These are phyloP conservation scores for Ploceus nigricollis DNA, from an alignment of 2,113 vertebrate genomes.

Conservation along the genomic window DNA sequence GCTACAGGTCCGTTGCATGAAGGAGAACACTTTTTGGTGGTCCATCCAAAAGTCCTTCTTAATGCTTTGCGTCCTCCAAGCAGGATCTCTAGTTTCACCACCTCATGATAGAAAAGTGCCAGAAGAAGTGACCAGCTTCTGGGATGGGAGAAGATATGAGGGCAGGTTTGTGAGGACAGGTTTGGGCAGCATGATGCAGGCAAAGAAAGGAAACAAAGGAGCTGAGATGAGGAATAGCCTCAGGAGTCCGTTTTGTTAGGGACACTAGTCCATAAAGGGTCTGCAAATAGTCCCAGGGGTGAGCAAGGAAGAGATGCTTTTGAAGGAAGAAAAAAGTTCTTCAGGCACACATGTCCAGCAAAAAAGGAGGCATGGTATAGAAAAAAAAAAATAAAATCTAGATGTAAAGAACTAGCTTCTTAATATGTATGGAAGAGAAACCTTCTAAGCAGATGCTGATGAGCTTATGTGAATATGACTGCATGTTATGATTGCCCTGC, in stretches of 20 bases:
- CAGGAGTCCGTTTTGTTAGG: neutral
- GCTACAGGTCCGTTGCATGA: neutral
- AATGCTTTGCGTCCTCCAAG: neutral
- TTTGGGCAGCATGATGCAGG: neutral
- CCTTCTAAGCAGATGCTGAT: neutral
- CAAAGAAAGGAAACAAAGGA: neutral
- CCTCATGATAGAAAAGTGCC: neutral
- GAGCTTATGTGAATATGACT: neutral
- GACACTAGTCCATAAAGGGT: neutral
- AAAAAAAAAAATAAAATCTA: neutral
- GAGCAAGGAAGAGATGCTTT: neutral
- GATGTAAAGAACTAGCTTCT: neutral
- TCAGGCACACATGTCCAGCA: neutral
- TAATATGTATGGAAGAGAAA: neutral
- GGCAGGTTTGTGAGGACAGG: neutral
- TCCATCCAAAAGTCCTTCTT: neutral
- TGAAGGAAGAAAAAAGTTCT: neutral
- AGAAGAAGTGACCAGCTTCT: neutral
- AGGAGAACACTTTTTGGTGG: neutral
- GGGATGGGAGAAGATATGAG: neutral
- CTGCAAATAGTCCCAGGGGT: neutral
- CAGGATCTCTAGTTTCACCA: neutral
- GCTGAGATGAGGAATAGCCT: neutral
- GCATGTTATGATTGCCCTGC: neutral
- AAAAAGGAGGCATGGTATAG: neutral